Conservation (phyloP, 2,888 invertebrate species). For the Cyclophora albipunctata region DNA sequence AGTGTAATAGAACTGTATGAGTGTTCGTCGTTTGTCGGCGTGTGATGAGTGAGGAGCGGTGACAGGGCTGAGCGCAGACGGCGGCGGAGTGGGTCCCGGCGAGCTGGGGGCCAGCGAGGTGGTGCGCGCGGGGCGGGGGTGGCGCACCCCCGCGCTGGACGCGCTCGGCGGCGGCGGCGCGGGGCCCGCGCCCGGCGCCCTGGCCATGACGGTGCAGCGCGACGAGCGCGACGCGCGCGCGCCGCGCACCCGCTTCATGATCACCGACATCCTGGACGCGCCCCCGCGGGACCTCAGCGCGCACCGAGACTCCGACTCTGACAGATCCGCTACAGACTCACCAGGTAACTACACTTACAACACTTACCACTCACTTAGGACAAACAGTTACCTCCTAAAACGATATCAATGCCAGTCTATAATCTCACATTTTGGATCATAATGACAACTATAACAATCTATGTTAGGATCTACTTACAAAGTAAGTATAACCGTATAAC, state of each 20-base stretch:
- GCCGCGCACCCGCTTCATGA: constrained; percentile 89
- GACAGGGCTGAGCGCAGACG: constrained; percentile 7
- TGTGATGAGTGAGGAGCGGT: constrained; percentile 11
- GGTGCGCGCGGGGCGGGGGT: constrained; percentile 44
- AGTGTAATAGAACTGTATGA: constrained; percentile 3
- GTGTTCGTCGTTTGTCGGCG: constrained; percentile 5
- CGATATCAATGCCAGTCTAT: no score
- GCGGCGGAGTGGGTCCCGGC: constrained; percentile 24
- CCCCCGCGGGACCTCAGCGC: constrained; percentile 75
- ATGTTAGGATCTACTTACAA: no score
- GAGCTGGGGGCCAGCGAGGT: constrained; percentile 54
- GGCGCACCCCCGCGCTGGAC: constrained; percentile 52
- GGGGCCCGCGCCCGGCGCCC: constrained; percentile 66
- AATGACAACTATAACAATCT: no score
- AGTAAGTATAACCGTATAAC: no score
- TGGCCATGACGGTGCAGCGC: constrained; percentile 77
- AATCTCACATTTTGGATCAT: no score
- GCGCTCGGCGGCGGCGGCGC: constrained; percentile 51
- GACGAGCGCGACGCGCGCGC: constrained; percentile 83
- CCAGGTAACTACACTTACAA: constrained; percentile 47
- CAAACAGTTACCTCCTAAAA: no score
- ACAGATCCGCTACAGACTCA: constrained; percentile 75
- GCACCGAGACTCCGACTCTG: constrained; percentile 73
- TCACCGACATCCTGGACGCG: constrained; percentile 87
- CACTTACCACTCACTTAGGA: not conserved